A percentile compares a stretch with the other conserved stretches of the same genome.
phyloP scores from a whole-genome alignment of 2,888 invertebrate species.

The Protophormia terraenovae region DNA sequence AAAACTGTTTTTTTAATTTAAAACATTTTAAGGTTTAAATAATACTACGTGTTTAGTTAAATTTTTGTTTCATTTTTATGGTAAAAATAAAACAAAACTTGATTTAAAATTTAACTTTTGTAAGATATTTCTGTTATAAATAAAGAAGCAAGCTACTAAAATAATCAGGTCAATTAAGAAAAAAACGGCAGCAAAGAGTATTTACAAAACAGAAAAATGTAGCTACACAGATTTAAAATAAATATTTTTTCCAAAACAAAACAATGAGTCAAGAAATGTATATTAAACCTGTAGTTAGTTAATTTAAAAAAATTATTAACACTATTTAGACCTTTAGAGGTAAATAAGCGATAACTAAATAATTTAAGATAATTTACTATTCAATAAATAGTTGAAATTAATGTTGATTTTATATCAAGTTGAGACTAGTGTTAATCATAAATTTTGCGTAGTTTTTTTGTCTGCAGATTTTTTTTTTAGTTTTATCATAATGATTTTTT shows the following conservation, averaged over 20 bases:
- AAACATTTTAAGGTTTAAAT: conserved; percentile 8
- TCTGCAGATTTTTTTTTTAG: not conserved
- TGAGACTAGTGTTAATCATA: not conserved
- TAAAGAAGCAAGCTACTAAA: not conserved
- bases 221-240: no score
- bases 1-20: not conserved
- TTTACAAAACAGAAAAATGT: not conserved
- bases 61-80: not conserved
- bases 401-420: not conserved
- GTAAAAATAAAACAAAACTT: conserved; percentile 9
- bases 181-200: not conserved
- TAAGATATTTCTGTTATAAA: not conserved
- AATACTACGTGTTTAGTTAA: not conserved
- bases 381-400: no score
- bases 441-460: not conserved
- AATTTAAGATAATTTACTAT: no score
- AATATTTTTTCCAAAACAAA: not conserved
- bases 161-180: conserved; percentile 17
- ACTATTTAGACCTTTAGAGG: not conserved
- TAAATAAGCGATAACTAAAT: no score
- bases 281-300: not conserved
- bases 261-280: not conserved
- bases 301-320: not conserved
- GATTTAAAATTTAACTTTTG: not conserved
- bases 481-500: not conserved